Evolutionary conservation across 2,797 vertebrate species (phyloP).

Genomic region (Pseudomugil gertrudae): DNA sequence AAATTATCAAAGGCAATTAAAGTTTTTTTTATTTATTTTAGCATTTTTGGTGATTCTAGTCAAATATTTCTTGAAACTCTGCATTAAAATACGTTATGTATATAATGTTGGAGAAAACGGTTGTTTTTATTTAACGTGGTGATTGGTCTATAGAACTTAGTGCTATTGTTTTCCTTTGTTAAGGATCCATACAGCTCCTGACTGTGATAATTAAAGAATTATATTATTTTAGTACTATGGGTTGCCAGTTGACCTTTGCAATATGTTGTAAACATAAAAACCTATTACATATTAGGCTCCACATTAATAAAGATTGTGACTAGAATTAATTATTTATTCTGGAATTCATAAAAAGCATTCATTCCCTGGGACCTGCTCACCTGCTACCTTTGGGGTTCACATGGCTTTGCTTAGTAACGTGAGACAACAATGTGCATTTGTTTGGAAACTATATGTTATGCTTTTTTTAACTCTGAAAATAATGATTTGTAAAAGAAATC

Average conservation of each 20-base stretch:
- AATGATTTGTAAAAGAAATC: not conserved
- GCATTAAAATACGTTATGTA: not conserved
- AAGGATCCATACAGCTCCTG: not conserved
- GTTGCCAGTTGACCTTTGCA: not conserved
- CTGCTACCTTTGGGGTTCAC: not conserved
- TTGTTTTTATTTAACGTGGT: not conserved
- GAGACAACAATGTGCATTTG: not conserved
- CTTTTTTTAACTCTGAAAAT: not conserved
- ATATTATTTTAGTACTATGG: not conserved
- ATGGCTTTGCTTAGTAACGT: too few relatives aligned
- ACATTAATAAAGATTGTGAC: not conserved
- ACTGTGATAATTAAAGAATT: not conserved
- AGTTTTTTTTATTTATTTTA: not conserved
- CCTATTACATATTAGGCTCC: not conserved
- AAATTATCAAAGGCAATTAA: not conserved
- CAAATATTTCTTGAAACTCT: not conserved
- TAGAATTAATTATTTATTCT: not conserved
- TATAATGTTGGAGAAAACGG: not conserved
- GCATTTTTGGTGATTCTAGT: not conserved
- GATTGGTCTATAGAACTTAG: not conserved
- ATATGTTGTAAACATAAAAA: not conserved
- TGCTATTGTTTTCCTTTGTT: not conserved
- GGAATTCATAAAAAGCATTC: not conserved
- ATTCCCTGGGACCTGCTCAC: constrained; percentile 7
- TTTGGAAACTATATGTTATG: not conserved